Evolutionary conservation across 2,888 invertebrate species (phyloP).

Genomic region (Megalurothrips usitatus): DNA sequence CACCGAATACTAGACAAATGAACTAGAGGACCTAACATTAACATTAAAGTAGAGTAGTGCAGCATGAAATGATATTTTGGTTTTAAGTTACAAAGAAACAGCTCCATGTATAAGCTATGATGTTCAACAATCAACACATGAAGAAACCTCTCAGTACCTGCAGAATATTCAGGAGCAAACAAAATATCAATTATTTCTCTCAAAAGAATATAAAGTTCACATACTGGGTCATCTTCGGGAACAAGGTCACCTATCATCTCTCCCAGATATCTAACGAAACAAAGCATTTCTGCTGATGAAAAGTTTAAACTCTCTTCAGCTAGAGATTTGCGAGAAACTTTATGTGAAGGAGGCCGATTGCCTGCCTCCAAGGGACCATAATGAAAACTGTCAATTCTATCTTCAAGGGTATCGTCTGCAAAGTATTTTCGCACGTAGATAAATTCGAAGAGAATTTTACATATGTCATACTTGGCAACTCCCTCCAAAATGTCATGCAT

Average conservation of each 20-base stretch:
- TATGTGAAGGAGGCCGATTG: not conserved
- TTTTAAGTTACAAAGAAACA: slow-evolving; percentile 36
- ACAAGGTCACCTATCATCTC: no score
- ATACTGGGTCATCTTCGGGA: no score
- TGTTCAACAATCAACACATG: slow-evolving; percentile 23
- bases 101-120: no score
- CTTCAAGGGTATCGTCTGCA: not conserved
- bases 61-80: slow-evolving; percentile 36
- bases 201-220: no score
- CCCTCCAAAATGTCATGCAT: slow-evolving; percentile 40
- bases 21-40: slow-evolving; percentile 35
- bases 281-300: not conserved
- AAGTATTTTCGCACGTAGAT: not conserved
- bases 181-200: not conserved
- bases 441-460: not conserved
- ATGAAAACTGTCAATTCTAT: not conserved
- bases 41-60: slow-evolving; percentile 36
- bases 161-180: not conserved
- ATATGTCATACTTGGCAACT: slow-evolving; percentile 36
- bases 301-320: not conserved
- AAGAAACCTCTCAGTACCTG: slow-evolving; percentile 17
- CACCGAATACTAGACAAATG: slow-evolving; percentile 37
- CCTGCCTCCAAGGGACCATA: not conserved
- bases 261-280: not conserved
- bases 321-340: not conserved